These are phyloP conservation scores for Ricordea florida DNA, from an alignment of 92 coral and sea anemone species.

Conservation along the genomic window DNA sequence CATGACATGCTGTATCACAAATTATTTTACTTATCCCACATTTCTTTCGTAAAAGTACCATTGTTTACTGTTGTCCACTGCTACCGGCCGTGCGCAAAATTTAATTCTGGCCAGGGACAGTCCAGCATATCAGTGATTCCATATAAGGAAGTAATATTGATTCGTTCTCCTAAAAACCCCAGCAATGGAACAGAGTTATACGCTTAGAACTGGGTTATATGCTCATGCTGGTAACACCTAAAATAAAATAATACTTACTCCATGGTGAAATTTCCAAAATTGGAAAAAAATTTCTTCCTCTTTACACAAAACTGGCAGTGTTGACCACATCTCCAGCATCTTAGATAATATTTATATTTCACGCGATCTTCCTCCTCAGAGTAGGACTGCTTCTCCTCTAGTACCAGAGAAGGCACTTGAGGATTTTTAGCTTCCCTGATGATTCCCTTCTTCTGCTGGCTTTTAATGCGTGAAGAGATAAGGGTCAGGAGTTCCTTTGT, in stretches of 20 bases:
- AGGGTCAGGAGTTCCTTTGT: constrained; percentile 44
- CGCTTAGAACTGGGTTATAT: no score
- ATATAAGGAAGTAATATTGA: no score
- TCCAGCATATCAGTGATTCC: no score
- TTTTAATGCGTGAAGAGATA: constrained; percentile 32
- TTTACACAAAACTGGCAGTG: constrained; percentile 45
- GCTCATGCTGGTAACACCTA: no score
- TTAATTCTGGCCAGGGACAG: no score
- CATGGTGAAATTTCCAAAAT: constrained; percentile 27
- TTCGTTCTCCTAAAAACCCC: no score
- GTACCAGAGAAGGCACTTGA: constrained; percentile 12
- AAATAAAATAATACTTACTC: constrained; percentile 37
- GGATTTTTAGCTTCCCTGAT: constrained; percentile 17
- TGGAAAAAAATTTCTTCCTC: neutral
- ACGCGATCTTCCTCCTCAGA: constrained; percentile 23
- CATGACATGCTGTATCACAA: no score
- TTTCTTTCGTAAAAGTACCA: no score
- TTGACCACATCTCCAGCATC: constrained; percentile 55
- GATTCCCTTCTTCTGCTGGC: neutral
- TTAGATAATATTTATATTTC: neutral
- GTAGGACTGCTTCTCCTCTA: neutral
- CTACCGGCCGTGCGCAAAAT: no score
- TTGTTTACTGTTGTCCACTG: no score
- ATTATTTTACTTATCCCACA: no score
- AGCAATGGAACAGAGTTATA: no score